Evolutionary conservation across 2,113 vertebrate species (phyloP).

Genomic region (Xenopus laevis): DNA sequence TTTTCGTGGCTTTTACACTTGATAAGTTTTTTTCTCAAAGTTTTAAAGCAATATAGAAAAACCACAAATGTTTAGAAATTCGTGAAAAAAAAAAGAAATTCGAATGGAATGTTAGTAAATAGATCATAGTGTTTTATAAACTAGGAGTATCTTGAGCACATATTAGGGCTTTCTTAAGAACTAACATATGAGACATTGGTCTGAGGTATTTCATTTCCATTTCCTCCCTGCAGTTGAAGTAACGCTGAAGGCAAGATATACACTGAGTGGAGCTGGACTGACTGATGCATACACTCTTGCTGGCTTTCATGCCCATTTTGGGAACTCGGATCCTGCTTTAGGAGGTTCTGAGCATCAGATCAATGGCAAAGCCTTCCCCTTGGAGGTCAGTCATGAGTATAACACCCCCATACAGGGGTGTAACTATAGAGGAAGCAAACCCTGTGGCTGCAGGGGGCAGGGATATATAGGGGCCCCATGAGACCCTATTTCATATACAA

Average conservation of each 20-base stretch:
- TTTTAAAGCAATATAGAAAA: no score
- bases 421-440: neutral
- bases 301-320: constrained; percentile 24
- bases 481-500: no score
- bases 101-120: no score
- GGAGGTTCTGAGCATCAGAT: constrained; percentile 21
- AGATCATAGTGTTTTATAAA: neutral
- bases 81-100: no score
- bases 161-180: neutral
- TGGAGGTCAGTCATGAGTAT: constrained; percentile 8
- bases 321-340: neutral
- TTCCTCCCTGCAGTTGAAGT: constrained; percentile 16
- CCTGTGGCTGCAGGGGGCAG: no score
- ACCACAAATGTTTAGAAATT: no score
- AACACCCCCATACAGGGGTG: no score
- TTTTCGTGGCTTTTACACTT: no score
- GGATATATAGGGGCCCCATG: no score
- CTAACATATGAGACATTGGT: neutral
- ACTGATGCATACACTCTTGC: neutral
- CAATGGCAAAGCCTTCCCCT: constrained; percentile 8
- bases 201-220: neutral
- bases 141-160: neutral
- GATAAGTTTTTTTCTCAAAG: no score
- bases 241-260: neutral
- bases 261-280: neutral